These are phyloP conservation scores for Linnaemya tessellans DNA, from an alignment of 2,888 invertebrate species.

Conservation along the genomic window DNA sequence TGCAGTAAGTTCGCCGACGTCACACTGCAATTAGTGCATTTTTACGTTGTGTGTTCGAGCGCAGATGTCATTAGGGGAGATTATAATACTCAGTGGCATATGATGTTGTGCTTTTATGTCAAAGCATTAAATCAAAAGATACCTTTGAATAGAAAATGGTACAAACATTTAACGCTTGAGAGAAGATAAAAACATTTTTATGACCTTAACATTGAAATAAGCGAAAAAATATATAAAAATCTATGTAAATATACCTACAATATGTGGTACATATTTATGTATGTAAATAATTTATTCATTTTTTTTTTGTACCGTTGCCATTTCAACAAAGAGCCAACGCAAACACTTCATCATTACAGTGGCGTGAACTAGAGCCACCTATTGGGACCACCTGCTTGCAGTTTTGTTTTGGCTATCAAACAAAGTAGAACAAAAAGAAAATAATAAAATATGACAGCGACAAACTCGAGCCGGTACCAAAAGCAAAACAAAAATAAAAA, in stretches of 20 bases:
- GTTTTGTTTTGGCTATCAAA: slow-evolving; percentile 19
- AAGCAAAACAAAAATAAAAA: slow-evolving; percentile 1
- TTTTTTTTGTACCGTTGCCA: background rate
- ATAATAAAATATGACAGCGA: slow-evolving; percentile 38
- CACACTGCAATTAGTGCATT: too few relatives aligned
- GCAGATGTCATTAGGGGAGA: too few relatives aligned
- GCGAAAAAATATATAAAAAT: background rate
- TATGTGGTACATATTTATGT: too few relatives aligned
- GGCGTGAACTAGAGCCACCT: slow-evolving; percentile 16
- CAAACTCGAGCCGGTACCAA: slow-evolving; percentile 47
- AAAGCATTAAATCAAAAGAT: background rate
- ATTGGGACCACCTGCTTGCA: slow-evolving; percentile 52
- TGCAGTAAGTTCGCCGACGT: too few relatives aligned
- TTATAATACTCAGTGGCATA: background rate
- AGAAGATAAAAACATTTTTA: background rate
- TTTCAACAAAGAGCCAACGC: slow-evolving; percentile 3
- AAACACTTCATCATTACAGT: slow-evolving; percentile 11
- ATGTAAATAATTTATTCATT: too few relatives aligned
- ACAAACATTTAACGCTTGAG: background rate
- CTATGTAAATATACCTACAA: background rate
- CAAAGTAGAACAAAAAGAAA: slow-evolving; percentile 8
- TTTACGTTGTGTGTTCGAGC: background rate
- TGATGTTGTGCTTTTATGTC: background rate
- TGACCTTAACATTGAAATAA: slow-evolving; percentile 67
- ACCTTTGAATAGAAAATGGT: background rate